These are phyloP conservation scores for Sisor rabdophorus DNA, from an alignment of 2,113 vertebrate genomes.

Conservation along the genomic window DNA sequence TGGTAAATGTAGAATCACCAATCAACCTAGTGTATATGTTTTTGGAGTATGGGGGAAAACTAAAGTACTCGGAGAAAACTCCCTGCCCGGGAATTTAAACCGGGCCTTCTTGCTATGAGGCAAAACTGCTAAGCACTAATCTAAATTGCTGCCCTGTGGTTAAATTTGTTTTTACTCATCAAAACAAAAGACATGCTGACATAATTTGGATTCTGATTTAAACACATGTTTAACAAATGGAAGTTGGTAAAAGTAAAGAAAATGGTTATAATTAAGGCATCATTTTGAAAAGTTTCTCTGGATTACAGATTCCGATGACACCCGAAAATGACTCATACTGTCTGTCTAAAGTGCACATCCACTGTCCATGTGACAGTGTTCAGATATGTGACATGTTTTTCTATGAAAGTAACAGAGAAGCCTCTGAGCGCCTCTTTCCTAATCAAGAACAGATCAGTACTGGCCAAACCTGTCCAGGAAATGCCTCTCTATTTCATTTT, in stretches of 20 bases:
- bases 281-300: constrained; percentile 39
- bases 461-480: constrained; percentile 48
- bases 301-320: constrained; percentile 23
- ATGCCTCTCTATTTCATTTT: constrained; percentile 58
- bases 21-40: no score
- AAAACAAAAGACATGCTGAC: no score
- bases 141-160: no score
- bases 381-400: constrained; percentile 35
- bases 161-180: no score
- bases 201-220: no score
- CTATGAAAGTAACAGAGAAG: constrained; percentile 53
- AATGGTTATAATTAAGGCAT: constrained; percentile 49
- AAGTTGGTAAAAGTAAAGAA: constrained; percentile 37
- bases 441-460: constrained; percentile 57
- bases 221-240: constrained; percentile 42
- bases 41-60: no score
- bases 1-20: no score
- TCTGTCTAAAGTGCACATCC: constrained; percentile 28
- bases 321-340: constrained; percentile 46
- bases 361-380: constrained; percentile 33
- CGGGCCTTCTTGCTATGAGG: no score
- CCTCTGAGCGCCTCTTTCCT: constrained; percentile 51
- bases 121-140: no score
- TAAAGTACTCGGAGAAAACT: no score
- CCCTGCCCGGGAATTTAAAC: no score